phyloP scores from a whole-genome alignment of 92 coral and sea anemone species.

The Paragorgia papillata region DNA sequence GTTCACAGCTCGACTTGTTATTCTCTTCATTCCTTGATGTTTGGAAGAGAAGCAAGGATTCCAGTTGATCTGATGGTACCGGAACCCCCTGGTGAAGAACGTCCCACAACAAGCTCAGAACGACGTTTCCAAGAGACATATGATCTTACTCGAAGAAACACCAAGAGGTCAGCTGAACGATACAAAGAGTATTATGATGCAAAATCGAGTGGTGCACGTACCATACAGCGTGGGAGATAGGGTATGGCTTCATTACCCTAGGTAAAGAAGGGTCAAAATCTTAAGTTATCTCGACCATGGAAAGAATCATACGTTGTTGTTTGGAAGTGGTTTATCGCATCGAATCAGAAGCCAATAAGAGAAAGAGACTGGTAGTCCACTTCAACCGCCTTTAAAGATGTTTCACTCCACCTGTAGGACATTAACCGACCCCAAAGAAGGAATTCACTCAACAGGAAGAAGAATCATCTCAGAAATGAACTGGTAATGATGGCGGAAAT shows the following conservation, averaged over 20 bases:
- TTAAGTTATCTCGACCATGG: conserved; percentile 15
- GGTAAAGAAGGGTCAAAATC: conserved; percentile 6
- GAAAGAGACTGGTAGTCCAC: conserved; percentile 2
- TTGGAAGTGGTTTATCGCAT: conserved; percentile 17
- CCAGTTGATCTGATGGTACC: too few relatives aligned
- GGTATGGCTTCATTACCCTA: conserved; percentile 6
- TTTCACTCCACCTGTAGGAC: not conserved
- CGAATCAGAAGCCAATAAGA: not conserved
- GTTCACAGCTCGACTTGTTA: conserved; percentile 24
- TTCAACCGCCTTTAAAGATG: not conserved
- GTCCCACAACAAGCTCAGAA: not conserved
- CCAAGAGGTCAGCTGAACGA: not conserved
- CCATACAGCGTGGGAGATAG: conserved; percentile 2
- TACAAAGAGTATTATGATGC: conserved; percentile 5
- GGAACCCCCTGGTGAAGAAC: not conserved
- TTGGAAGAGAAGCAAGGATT: too few relatives aligned
- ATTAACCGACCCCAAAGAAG: too few relatives aligned
- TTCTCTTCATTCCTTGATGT: conserved; percentile 16
- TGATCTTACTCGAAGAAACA: conserved; percentile 7
- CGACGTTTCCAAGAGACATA: conserved; percentile 1
- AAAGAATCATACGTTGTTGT: too few relatives aligned
- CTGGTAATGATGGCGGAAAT: too few relatives aligned
- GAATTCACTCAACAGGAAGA: not conserved
- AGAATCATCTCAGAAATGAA: too few relatives aligned
- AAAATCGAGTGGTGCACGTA: not conserved